phyloP scores from a whole-genome alignment of 2,113 vertebrate genomes.

The Ranitomeya imitator region DNA sequence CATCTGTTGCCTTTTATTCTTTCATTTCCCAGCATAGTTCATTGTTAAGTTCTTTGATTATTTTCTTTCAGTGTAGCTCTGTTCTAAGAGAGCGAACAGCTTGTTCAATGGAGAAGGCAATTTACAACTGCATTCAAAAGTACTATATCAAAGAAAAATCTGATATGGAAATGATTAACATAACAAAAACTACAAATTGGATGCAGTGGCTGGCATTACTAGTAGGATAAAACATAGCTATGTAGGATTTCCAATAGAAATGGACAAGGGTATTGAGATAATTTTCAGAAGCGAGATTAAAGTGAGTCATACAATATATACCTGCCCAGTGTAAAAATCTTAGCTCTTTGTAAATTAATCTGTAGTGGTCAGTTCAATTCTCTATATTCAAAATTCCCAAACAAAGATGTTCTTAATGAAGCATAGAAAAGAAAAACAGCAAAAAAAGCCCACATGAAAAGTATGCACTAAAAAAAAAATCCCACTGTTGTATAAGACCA shows the following conservation, averaged over 20 bases:
- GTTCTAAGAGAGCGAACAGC: slow-evolving; percentile 9
- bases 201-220: background rate
- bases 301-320: background rate
- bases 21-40: slow-evolving; percentile 3
- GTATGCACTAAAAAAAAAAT: too few relatives aligned
- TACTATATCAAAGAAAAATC: slow-evolving; percentile 12
- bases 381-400: too few relatives aligned
- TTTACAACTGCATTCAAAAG: background rate
- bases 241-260: background rate
- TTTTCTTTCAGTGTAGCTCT: background rate
- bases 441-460: too few relatives aligned
- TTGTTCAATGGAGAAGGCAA: slow-evolving; percentile 7
- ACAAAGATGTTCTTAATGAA: too few relatives aligned
- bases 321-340: background rate
- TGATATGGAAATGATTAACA: slow-evolving; percentile 12
- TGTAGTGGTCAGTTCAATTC: too few relatives aligned
- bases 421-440: too few relatives aligned
- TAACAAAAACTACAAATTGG: slow-evolving; percentile 21
- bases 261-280: background rate
- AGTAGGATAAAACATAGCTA: background rate
- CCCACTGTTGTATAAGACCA: too few relatives aligned
- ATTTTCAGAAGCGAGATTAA: background rate
- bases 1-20: slow-evolving; percentile 27
- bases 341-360: background rate
- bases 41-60: slow-evolving; percentile 13